Conservation (phyloP, 2,797 vertebrate species). For the Orestias chungarensis region DNA sequence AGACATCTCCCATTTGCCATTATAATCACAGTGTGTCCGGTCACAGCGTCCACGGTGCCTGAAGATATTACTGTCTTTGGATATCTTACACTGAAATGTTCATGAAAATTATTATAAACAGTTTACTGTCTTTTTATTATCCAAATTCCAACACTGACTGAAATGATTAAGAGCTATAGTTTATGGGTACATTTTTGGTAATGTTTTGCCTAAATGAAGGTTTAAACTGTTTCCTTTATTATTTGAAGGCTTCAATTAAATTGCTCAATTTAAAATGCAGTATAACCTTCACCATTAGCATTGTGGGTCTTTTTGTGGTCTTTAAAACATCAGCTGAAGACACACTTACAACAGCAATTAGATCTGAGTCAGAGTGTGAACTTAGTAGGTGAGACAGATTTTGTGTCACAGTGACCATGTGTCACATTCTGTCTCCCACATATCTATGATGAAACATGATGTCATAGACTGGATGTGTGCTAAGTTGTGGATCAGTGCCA, state of each 20-base stretch:
- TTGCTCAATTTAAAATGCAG: no score
- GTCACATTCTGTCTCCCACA: slow-evolving; percentile 59
- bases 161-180: neutral
- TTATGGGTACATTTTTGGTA: neutral
- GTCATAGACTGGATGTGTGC: slow-evolving; percentile 66
- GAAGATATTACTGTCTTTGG: slow-evolving; percentile 30
- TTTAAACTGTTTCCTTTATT: neutral
- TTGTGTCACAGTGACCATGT: slow-evolving; percentile 75
- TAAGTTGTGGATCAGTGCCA: slow-evolving; percentile 57
- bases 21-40: slow-evolving; percentile 64
- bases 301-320: neutral
- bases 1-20: slow-evolving; percentile 23
- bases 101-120: no score
- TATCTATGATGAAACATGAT: slow-evolving; percentile 49
- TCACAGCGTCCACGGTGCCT: slow-evolving; percentile 61
- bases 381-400: slow-evolving; percentile 43
- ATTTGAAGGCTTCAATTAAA: no score
- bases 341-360: slow-evolving; percentile 24
- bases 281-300: neutral
- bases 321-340: slow-evolving; percentile 20
- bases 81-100: slow-evolving; percentile 38
- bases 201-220: neutral
- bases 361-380: slow-evolving; percentile 46
- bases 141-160: neutral
- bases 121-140: neutral